phyloP scores from a whole-genome alignment of 2,797 vertebrate genomes.

The Amniataba percoides region DNA sequence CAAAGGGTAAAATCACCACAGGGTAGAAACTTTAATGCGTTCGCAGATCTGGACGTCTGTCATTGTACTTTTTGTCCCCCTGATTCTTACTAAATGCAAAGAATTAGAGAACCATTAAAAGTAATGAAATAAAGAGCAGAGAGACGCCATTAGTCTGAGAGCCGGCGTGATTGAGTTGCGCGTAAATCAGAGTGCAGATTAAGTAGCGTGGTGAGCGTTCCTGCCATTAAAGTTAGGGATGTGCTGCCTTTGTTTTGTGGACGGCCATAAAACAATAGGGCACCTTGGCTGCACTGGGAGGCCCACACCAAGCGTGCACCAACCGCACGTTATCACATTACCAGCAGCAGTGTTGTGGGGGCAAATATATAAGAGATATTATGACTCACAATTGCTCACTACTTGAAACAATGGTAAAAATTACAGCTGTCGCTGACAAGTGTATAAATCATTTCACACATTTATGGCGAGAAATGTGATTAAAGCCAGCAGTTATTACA shows the following conservation, averaged over 20 bases:
- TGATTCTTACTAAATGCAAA: constrained; percentile 70
- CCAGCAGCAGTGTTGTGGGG: constrained; percentile 35
- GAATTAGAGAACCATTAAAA: constrained; percentile 73
- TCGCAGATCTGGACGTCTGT: constrained; percentile 4
- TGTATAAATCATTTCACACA: constrained; percentile 10
- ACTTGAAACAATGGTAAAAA: constrained; percentile 28
- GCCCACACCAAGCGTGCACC: constrained; percentile 12
- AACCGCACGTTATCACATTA: constrained; percentile 44
- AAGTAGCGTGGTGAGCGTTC: constrained; percentile 49
- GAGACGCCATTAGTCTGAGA: constrained; percentile 68
- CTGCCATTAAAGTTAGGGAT: constrained; percentile 55
- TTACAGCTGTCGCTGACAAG: constrained; percentile 35
- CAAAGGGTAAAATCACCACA: background rate
- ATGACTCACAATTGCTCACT: constrained; percentile 29
- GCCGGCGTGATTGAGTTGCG: constrained; percentile 55
- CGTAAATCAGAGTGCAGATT: constrained; percentile 67
- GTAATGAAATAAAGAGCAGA: constrained; percentile 69
- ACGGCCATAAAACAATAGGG: constrained; percentile 63
- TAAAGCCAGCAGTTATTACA: constrained; percentile 48
- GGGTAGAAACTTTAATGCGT: constrained; percentile 8
- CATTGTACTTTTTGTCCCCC: constrained; percentile 30
- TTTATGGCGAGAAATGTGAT: constrained; percentile 13
- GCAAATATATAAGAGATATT: constrained; percentile 41
- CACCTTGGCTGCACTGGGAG: constrained; percentile 54
- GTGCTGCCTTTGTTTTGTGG: constrained; percentile 66